Conservation (phyloP, 2,797 vertebrate species). For the Hemibagrus guttatus region DNA sequence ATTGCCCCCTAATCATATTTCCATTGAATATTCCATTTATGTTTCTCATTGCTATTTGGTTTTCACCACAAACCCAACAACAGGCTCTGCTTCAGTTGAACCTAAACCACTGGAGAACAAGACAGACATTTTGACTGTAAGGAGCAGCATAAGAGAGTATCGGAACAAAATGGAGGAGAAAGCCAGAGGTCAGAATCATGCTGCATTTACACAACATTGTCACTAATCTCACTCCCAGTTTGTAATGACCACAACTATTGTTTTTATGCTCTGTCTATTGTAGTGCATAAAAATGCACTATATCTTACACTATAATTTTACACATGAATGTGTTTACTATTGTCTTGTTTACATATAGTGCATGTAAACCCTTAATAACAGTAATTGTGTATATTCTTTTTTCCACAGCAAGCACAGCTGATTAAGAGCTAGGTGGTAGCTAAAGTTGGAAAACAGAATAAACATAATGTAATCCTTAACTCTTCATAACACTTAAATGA, state of each 20-base stretch:
- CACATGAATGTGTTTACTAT: not conserved
- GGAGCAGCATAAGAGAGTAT: conserved; percentile 60
- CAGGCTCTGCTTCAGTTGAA: not conserved
- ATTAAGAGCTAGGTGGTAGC: not conserved
- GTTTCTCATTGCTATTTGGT: not conserved
- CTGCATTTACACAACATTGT: not conserved
- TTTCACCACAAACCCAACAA: conserved; percentile 54
- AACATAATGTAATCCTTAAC: not conserved
- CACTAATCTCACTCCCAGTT: not conserved
- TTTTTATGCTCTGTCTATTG: not conserved
- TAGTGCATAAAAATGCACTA: not conserved
- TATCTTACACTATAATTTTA: not conserved
- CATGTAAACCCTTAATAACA: not conserved
- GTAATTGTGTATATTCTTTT: not conserved
- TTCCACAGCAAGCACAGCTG: not conserved
- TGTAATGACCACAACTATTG: not conserved
- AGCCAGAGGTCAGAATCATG: conserved; percentile 36
- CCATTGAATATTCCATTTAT: not conserved
- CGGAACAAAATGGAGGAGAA: conserved; percentile 50
- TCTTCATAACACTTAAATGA: not conserved
- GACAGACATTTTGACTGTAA: not conserved
- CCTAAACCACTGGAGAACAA: conserved; percentile 22
- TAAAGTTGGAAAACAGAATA: not conserved
- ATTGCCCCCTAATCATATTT: not conserved
- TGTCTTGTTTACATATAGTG: not conserved